These are phyloP conservation scores for Alloplasta piceator DNA, from an alignment of 2,888 invertebrate species.

Conservation along the genomic window DNA sequence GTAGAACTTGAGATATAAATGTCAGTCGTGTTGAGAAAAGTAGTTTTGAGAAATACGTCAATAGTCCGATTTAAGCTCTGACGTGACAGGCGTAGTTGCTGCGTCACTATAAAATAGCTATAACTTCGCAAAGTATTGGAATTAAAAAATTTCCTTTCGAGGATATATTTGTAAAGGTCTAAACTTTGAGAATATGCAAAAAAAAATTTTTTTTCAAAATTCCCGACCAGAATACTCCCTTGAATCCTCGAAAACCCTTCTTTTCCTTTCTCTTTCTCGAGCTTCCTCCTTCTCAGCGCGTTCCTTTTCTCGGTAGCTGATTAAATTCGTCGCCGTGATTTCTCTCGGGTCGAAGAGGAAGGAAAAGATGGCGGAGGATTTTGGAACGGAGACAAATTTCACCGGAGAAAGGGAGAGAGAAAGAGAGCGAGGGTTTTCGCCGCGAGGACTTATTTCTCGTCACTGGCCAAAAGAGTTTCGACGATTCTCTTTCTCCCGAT, in stretches of 20 bases:
- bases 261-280: constrained; percentile 26
- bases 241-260: neutral
- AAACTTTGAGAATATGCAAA: no score
- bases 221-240: neutral
- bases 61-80: no score
- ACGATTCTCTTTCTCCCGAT: constrained; percentile 21
- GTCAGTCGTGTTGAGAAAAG: no score
- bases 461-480: constrained; percentile 16
- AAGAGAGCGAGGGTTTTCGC: constrained; percentile 48
- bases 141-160: no score
- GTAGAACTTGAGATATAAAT: no score
- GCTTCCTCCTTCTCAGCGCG: constrained; percentile 35
- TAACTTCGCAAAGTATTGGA: no score
- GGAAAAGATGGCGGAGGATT: constrained; percentile 28
- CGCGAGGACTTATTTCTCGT: constrained; percentile 23
- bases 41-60: no score
- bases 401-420: neutral
- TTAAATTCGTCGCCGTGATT: constrained; percentile 55
- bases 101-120: no score
- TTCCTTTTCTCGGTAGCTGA: constrained; percentile 63
- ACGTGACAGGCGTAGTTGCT: no score
- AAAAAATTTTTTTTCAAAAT: no score
- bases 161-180: no score
- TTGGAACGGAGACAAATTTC: constrained; percentile 50
- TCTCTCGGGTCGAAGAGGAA: neutral